phyloP scores from a whole-genome alignment of 2,113 vertebrate species.

The Alouatta palliata region DNA sequence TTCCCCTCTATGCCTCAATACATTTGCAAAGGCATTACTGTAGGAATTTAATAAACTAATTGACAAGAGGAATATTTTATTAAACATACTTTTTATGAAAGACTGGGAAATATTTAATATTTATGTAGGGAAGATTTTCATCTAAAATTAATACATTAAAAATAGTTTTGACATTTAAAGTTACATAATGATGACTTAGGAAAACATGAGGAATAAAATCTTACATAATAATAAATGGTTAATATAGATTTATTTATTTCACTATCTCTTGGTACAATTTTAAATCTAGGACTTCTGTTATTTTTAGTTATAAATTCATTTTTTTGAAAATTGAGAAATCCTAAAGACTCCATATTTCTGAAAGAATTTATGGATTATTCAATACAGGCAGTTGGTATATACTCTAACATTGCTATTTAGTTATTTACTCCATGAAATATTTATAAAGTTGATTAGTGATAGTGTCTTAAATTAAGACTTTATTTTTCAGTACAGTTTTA shows the following conservation, averaged over 20 bases:
- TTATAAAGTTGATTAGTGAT: background rate
- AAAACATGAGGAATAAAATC: background rate
- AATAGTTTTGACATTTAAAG: conserved; percentile 27
- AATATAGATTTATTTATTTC: background rate
- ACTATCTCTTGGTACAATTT: background rate
- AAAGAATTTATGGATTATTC: background rate
- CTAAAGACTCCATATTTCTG: background rate
- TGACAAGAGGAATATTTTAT: background rate
- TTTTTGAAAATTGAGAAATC: background rate
- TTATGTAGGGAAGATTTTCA: background rate
- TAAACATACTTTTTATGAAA: conserved; percentile 13
- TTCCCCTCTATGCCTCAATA: background rate
- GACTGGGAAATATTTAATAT: conserved; percentile 21
- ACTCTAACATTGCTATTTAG: background rate
- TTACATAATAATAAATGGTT: background rate
- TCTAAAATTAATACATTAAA: conserved; percentile 7
- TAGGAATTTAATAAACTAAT: background rate
- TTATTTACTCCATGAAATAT: background rate
- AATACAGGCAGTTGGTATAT: background rate
- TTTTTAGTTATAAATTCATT: conserved; percentile 23
- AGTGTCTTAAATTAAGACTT: background rate
- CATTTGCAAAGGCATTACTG: background rate
- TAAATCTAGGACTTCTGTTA: background rate
- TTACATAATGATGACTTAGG: background rate
- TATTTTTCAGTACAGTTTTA: background rate